Evolutionary conservation across 2,113 vertebrate genomes (phyloP).

Genomic region (Macheiramphus alcinus): DNA sequence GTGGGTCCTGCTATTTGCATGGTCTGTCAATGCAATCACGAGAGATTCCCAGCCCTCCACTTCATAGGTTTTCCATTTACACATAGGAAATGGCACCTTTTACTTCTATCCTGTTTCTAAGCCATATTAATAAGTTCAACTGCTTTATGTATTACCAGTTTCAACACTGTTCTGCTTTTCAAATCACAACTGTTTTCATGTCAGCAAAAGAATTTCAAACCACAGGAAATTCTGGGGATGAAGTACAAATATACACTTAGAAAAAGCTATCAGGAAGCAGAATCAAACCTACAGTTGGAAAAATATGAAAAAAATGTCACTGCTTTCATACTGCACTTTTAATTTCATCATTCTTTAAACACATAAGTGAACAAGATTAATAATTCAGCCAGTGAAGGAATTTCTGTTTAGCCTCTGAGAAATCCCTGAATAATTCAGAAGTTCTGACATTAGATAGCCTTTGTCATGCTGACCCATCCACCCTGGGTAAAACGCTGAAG

Average conservation of each 20-base stretch:
- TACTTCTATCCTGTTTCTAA: constrained; percentile 33
- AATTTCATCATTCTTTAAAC: background rate
- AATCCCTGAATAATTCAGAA: constrained; percentile 75
- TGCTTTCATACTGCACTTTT: background rate
- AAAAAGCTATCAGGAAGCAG: background rate
- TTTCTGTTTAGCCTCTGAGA: constrained; percentile 62
- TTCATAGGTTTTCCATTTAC: constrained; percentile 38
- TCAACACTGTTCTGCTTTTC: constrained; percentile 47
- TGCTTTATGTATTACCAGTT: constrained; percentile 38
- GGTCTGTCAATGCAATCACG: background rate
- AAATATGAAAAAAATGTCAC: background rate
- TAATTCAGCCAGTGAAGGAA: constrained; percentile 63
- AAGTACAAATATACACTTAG: background rate
- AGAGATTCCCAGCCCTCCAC: constrained; percentile 6
- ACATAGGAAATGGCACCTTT: constrained; percentile 53
- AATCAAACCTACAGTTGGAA: background rate
- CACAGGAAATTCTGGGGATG: constrained; percentile 38
- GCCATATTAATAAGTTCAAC: constrained; percentile 19
- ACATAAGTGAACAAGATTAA: constrained; percentile 49
- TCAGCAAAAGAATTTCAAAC: constrained; percentile 27
- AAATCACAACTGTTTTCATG: constrained; percentile 42
- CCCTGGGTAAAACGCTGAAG: constrained; percentile 30
- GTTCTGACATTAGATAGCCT: constrained; percentile 61
- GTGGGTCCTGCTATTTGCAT: background rate
- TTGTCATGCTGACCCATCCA: background rate